Conservation (phyloP, 2,113 vertebrate genomes). For the Cynoglossus semilaevis region DNA sequence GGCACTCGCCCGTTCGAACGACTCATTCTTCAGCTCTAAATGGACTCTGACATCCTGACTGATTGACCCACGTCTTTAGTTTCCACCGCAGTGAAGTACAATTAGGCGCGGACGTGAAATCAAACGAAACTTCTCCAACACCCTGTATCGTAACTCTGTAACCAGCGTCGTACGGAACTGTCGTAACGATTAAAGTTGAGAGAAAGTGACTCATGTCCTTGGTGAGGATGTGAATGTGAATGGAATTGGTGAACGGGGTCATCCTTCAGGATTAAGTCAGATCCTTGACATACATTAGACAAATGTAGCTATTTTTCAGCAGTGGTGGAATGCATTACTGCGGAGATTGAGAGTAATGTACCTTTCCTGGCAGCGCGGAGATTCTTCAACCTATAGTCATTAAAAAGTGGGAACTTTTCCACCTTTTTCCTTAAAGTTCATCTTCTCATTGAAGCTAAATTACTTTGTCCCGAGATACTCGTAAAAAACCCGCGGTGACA, state of each 20-base stretch:
- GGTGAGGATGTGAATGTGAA: slow-evolving; percentile 59
- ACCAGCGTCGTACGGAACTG: slow-evolving; percentile 3
- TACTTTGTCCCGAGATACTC: slow-evolving; percentile 79
- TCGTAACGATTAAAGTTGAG: slow-evolving; percentile 22
- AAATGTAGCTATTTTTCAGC: slow-evolving; percentile 72
- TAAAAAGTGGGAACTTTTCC: slow-evolving; percentile 70
- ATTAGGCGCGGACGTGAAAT: too few species aligned
- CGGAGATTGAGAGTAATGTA: slow-evolving; percentile 70
- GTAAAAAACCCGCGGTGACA: slow-evolving; percentile 85
- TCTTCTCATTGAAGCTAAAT: slow-evolving; percentile 67
- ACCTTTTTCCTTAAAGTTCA: slow-evolving; percentile 73
- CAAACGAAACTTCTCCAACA: background rate
- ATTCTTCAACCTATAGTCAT: slow-evolving; percentile 70
- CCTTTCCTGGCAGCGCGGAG: slow-evolving; percentile 67
- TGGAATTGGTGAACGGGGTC: slow-evolving; percentile 53
- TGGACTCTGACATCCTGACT: too few species aligned
- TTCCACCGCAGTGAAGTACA: too few species aligned
- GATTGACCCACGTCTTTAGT: too few species aligned
- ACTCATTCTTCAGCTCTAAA: too few species aligned
- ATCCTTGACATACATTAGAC: slow-evolving; percentile 67
- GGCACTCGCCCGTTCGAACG: too few species aligned
- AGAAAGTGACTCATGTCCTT: slow-evolving; percentile 64
- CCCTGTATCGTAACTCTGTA: background rate
- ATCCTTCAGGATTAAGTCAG: slow-evolving; percentile 69
- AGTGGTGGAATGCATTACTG: slow-evolving; percentile 62